Percentiles rank a stretch among this genome's conserved stretches.
These are phyloP conservation scores for Catocala nupta DNA, from an alignment of 2,888 invertebrate genomes.

Conservation along the genomic window DNA sequence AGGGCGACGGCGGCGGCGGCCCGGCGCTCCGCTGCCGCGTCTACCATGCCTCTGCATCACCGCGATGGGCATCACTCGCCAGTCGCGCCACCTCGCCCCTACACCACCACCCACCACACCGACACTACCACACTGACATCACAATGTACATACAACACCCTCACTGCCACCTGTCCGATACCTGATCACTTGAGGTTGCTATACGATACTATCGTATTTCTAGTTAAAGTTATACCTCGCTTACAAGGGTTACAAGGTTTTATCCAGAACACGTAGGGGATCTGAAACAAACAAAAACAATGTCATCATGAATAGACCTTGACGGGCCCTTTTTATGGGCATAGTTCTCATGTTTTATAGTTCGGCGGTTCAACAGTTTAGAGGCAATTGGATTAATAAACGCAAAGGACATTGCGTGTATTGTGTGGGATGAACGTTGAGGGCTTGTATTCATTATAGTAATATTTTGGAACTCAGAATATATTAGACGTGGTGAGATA, in stretches of 20 bases:
- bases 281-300: conserved; percentile 50
- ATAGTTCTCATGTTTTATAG: conserved; percentile 2
- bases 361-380: conserved; percentile 5
- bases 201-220: conserved; percentile 53
- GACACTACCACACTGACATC: conserved; percentile 70
- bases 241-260: conserved; percentile 33
- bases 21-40: conserved; percentile 86
- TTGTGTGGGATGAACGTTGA: conserved; percentile 7
- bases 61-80: conserved; percentile 83
- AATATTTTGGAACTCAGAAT: neutral
- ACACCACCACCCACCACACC: conserved; percentile 70
- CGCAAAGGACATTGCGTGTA: conserved; percentile 15
- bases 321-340: neutral
- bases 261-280: conserved; percentile 39
- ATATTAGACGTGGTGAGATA: neutral
- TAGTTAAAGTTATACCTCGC: conserved; percentile 39
- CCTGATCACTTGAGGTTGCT: conserved; percentile 66
- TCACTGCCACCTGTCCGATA: conserved; percentile 62
- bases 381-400: conserved; percentile 21
- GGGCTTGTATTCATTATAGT: no score
- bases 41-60: conserved; percentile 87
- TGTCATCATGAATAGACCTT: neutral
- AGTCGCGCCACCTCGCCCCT: conserved; percentile 65
- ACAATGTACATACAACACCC: conserved; percentile 64
- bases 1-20: conserved; percentile 80